These are phyloP conservation scores for Murina feae DNA, from an alignment of 2,113 vertebrate species.

Conservation along the genomic window DNA sequence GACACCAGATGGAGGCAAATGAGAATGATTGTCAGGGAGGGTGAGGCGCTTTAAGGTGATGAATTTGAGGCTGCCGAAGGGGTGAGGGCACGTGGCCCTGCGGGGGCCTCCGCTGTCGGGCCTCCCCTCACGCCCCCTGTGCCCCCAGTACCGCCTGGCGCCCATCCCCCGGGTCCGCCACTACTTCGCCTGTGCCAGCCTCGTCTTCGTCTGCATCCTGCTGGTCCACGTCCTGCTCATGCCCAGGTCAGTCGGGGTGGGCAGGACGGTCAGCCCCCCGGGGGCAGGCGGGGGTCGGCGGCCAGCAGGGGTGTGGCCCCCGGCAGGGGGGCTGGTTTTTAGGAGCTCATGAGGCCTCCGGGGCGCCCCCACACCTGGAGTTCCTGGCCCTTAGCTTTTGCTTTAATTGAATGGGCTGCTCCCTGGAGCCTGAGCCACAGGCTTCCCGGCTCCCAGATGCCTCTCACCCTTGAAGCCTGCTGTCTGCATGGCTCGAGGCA, in stretches of 20 bases:
- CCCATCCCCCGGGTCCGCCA: conserved; percentile 89
- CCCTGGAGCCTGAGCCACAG: neutral
- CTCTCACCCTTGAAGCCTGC: neutral
- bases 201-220: conserved; percentile 93
- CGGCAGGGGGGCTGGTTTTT: neutral
- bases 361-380: neutral
- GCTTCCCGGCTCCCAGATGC: fast-evolving
- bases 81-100: neutral
- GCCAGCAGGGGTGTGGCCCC: neutral
- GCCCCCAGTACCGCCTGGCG: conserved; percentile 89
- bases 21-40: neutral
- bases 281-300: neutral
- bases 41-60: neutral
- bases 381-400: fast-evolving
- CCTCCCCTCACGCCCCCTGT: neutral
- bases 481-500: neutral
- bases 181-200: conserved; percentile 88
- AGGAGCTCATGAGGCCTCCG: fast-evolving
- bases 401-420: too few species aligned
- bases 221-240: conserved; percentile 89
- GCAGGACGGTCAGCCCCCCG: neutral
- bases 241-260: conserved; percentile 80
- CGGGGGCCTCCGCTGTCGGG: fast-evolving
- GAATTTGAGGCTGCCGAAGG: fast-evolving
- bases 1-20: fast-evolving